Conservation (phyloP, 2,888 invertebrate species). For the Venusia cambrica region DNA sequence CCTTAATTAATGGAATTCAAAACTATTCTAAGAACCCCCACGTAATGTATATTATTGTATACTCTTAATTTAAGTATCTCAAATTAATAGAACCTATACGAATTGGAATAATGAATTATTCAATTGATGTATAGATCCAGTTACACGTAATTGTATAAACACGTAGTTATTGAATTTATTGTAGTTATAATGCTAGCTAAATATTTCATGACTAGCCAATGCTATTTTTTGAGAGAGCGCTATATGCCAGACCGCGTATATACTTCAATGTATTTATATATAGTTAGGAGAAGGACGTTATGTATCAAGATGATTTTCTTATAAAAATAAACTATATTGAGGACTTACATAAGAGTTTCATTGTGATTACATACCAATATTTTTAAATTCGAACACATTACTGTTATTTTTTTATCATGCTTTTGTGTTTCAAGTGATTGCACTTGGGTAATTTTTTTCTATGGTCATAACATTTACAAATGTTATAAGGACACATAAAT, state of each 20-base stretch:
- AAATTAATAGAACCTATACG: constrained; percentile 20
- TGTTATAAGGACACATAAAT: too few species aligned
- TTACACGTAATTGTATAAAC: constrained; percentile 57
- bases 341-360: constrained; percentile 43
- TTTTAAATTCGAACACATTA: too few species aligned
- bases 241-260: constrained; percentile 65
- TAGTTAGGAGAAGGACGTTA: constrained; percentile 67
- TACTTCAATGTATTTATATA: constrained; percentile 74
- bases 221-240: constrained; percentile 77
- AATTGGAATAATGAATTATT: constrained; percentile 26
- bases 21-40: constrained; percentile 17
- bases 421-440: too few species aligned
- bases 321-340: constrained; percentile 78
- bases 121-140: constrained; percentile 38
- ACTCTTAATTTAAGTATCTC: constrained; percentile 24
- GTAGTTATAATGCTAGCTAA: constrained; percentile 75
- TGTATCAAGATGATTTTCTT: constrained; percentile 77
- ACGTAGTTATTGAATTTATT: constrained; percentile 61
- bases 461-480: too few species aligned
- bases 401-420: too few species aligned
- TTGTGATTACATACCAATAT: too few species aligned
- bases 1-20: constrained; percentile 18
- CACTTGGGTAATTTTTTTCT: too few species aligned
- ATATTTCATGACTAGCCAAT: constrained; percentile 73
- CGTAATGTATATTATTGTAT: constrained; percentile 26